Percentiles rank a stretch among this genome's conserved stretches.
Conservation (phyloP, 2,888 invertebrate species). For the Aphrophora alni region DNA sequence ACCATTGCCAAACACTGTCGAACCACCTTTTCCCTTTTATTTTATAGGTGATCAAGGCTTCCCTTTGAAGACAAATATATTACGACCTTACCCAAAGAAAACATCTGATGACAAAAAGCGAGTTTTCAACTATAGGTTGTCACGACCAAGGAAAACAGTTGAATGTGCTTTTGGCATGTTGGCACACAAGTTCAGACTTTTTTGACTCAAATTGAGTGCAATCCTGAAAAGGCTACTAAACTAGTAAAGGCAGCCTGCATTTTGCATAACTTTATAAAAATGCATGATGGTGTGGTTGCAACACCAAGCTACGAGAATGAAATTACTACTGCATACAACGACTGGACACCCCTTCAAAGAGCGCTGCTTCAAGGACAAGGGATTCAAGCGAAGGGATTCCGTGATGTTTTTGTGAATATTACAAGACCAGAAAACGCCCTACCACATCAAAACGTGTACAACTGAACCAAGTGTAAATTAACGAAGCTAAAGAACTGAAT, state of each 20-base stretch:
- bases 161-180: too few relatives aligned
- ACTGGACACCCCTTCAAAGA: not conserved
- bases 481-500: too few relatives aligned
- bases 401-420: not conserved
- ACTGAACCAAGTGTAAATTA: not conserved
- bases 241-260: slow-evolving; percentile 25
- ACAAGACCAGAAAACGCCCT: slow-evolving; percentile 11
- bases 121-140: too few relatives aligned
- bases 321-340: slow-evolving; percentile 3
- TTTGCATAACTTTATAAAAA: slow-evolving; percentile 28
- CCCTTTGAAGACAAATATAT: too few relatives aligned
- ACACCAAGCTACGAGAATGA: slow-evolving; percentile 20
- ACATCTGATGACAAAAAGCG: too few relatives aligned
- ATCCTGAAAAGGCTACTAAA: slow-evolving; percentile 1
- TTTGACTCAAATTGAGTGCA: slow-evolving; percentile 11
- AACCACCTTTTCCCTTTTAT: too few relatives aligned
- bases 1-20: too few relatives aligned
- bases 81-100: too few relatives aligned
- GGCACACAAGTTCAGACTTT: slow-evolving; percentile 6
- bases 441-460: slow-evolving; percentile 8
- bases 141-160: too few relatives aligned
- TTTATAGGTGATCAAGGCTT: too few relatives aligned
- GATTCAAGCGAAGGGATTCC: not conserved
- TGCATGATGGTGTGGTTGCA: not conserved
- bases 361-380: not conserved